Evolutionary conservation across 1,140 invertebrate species (phyloP), one percentile per base, ranked within the genome.

Genomic region (Cyclargus thomasi): DNA sequence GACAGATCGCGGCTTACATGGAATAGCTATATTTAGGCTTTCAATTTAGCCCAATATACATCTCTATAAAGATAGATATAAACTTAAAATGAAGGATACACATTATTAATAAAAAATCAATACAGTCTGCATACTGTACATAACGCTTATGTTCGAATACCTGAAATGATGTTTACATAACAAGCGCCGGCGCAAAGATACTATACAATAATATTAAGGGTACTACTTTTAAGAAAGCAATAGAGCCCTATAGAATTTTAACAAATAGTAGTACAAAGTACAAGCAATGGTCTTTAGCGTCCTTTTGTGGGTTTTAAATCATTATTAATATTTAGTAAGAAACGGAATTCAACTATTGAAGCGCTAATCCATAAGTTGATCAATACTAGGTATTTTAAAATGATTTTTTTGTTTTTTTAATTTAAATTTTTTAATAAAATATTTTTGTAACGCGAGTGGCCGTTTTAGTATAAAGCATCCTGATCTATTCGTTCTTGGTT

Each of bases 321-420:
- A 59, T 59, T 59, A 59, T 22, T 59, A 59, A 21, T 59, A 59
- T 22, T 59, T 21, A 20, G 55, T 57, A 59, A 11, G 10, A 59
- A 59, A 21, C 21, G 0, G 2, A 29, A 29, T 29, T 29, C 8
- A 5, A 29, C 29, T 29, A 29, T 47, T 47, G 39, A 47, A 47
- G 11, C 39, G 39, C 39, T 47, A 47, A 47, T 47, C 39, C 39
- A 16, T 47, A 29, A 29, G 29, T 47, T 47, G 10, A 29, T 29
- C 29, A 29, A 7, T 47, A 47, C 14, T 47, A 47, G 39, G 39
- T 47, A 47, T 16, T 47, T 47, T 29, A 4, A 29, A 29, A 47
- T 47, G 29, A 29, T n/a, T n/a, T n/a, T n/a, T n/a, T n/a, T n/a
- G n/a, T n/a, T n/a, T n/a, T n/a, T n/a, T n/a, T n/a, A n/a, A 35